Conservation (phyloP, 2,888 invertebrate species). For the Drosophila tripunctata region DNA sequence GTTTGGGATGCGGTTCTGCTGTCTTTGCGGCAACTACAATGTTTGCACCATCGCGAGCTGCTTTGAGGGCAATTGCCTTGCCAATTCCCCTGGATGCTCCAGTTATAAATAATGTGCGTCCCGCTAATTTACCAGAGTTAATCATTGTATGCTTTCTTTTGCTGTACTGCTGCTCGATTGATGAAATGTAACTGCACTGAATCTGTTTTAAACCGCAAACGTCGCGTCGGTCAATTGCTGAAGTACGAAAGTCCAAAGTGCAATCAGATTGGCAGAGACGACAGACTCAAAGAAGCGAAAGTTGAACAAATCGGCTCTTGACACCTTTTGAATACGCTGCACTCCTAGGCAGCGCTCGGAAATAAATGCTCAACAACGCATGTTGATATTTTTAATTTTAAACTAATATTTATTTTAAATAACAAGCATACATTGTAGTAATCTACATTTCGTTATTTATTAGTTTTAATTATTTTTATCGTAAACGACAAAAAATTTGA, state of each 20-base stretch:
- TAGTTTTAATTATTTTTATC: background rate
- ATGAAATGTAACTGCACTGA: constrained; percentile 28
- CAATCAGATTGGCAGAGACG: constrained; percentile 47
- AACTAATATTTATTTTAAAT: no score
- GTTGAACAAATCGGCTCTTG: constrained; percentile 19
- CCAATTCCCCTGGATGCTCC: constrained; percentile 99
- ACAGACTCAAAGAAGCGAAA: constrained; percentile 28
- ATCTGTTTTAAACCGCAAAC: constrained; percentile 10
- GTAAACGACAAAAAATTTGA: background rate
- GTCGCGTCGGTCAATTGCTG: constrained; percentile 27
- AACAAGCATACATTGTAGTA: no score
- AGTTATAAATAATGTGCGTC: constrained; percentile 96
- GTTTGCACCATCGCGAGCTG: constrained; percentile 94
- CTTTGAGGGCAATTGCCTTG: constrained; percentile 95
- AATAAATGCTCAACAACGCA: no score
- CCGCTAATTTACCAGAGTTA: constrained; percentile 87
- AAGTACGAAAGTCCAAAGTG: constrained; percentile 78
- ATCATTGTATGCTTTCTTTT: constrained; percentile 65
- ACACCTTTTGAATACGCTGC: constrained; percentile 28
- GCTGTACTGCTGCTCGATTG: constrained; percentile 26
- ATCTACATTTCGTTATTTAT: background rate
- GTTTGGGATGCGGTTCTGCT: constrained; percentile 88
- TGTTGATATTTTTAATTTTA: no score
- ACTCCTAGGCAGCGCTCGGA: background rate
- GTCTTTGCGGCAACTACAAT: constrained; percentile 95